A percentile compares a stretch with the other conserved stretches of the same genome.
Conservation (phyloP, 2,888 invertebrate genomes). For the Lepidocyrtinus sp. region DNA sequence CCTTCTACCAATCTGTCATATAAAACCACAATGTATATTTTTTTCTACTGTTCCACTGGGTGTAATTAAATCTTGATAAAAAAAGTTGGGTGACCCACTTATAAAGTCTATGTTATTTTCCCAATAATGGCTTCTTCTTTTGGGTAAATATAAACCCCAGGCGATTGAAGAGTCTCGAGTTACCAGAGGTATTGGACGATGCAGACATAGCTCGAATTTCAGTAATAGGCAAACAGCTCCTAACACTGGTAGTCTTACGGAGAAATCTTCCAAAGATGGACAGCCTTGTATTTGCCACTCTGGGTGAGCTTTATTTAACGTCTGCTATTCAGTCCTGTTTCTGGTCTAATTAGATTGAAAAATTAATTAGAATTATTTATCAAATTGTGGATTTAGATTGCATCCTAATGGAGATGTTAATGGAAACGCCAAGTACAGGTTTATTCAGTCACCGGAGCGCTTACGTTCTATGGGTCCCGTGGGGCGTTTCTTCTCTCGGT, state of each 20-base stretch:
- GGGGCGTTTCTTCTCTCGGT: slow-evolving; percentile 68
- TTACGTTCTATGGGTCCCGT: slow-evolving; percentile 64
- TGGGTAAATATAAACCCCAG: slow-evolving; percentile 55
- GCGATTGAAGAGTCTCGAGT: slow-evolving; percentile 95
- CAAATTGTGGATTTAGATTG: slow-evolving; percentile 50
- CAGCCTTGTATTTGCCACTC: slow-evolving; percentile 77
- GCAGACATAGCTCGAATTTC: slow-evolving; percentile 89
- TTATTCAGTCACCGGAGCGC: slow-evolving; percentile 63
- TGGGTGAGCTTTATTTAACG: slow-evolving; percentile 66
- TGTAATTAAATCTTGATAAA: background rate
- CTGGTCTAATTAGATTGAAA: background rate
- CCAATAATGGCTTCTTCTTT: background rate
- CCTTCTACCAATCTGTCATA: background rate
- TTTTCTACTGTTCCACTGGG: background rate
- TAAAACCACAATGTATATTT: background rate
- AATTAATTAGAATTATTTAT: slow-evolving; percentile 23
- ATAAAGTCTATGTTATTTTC: background rate
- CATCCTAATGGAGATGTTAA: slow-evolving; percentile 68
- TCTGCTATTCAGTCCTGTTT: background rate
- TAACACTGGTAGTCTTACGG: slow-evolving; percentile 87
- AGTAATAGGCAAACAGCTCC: slow-evolving; percentile 90
- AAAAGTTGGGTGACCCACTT: background rate
- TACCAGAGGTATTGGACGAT: slow-evolving; percentile 88
- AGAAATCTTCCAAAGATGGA: slow-evolving; percentile 78
- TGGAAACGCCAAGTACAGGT: slow-evolving; percentile 69